Evolutionary conservation across 2,888 invertebrate genomes (phyloP).

Genomic region (Amorpha juglandis): DNA sequence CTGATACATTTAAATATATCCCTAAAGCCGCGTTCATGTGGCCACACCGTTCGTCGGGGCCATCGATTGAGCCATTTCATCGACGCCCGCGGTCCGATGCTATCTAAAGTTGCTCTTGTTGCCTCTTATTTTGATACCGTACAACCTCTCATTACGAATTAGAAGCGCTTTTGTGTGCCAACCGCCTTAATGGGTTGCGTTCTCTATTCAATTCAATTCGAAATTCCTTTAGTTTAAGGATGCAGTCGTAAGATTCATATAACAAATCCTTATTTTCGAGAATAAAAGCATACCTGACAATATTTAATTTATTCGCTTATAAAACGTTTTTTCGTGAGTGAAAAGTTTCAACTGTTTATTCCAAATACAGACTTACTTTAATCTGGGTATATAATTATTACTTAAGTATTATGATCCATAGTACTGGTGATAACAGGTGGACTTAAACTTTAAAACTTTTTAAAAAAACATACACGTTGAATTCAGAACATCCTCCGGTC

Average conservation of each 20-base stretch:
- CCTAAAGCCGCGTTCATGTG: background rate
- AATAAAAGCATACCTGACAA: background rate
- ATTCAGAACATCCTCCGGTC: no score
- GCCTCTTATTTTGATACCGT: conserved; percentile 32
- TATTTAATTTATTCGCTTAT: background rate
- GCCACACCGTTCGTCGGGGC: conserved; percentile 3
- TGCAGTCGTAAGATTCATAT: background rate
- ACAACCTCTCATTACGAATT: conserved; percentile 40
- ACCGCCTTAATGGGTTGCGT: conserved; percentile 19
- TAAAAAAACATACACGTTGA: no score
- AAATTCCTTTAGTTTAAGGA: background rate
- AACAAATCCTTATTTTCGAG: background rate
- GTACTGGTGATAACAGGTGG: no score
- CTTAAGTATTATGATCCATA: no score
- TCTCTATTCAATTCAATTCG: conserved; percentile 4
- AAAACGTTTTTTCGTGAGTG: no score
- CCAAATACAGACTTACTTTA: no score
- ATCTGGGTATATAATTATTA: no score
- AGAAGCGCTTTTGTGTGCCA: conserved; percentile 33
- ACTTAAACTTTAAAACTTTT: no score
- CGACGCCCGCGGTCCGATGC: conserved; percentile 31
- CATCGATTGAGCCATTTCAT: conserved; percentile 35
- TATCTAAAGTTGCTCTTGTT: conserved; percentile 28
- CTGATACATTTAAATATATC: background rate
- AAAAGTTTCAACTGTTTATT: no score